phyloP scores from a whole-genome alignment of 2,888 invertebrate species.

The Seladonia tumulorum region DNA sequence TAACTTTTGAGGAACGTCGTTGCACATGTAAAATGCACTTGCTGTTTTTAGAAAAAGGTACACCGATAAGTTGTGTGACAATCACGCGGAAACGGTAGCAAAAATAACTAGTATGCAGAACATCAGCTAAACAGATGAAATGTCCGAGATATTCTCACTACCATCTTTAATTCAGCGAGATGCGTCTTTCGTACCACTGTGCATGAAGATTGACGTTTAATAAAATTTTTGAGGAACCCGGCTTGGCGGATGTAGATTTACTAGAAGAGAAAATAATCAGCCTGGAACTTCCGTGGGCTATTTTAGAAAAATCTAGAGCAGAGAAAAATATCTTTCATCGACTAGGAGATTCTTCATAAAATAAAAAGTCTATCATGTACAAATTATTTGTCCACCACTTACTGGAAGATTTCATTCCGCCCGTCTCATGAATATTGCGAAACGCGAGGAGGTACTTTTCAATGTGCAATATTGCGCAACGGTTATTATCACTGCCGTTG shows the following conservation, averaged over 20 bases:
- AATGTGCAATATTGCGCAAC: constrained; percentile 37
- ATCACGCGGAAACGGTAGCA: background rate
- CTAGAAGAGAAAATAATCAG: background rate
- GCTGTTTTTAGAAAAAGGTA: background rate
- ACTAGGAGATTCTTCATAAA: background rate
- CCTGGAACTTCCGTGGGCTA: background rate
- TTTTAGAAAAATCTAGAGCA: background rate
- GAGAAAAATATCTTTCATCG: background rate
- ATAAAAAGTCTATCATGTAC: background rate
- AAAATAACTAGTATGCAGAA: background rate
- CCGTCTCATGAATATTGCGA: constrained; percentile 41
- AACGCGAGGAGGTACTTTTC: constrained; percentile 5
- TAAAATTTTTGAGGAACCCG: background rate
- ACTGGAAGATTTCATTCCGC: background rate
- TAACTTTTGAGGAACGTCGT: background rate
- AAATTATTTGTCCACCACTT: background rate
- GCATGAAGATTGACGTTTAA: background rate
- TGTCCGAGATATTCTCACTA: background rate
- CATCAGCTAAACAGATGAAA: background rate
- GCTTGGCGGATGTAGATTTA: background rate
- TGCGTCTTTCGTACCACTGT: background rate
- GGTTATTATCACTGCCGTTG: constrained; percentile 33
- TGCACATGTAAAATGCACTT: background rate
- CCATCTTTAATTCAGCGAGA: background rate
- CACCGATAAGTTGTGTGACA: background rate